phyloP scores from a whole-genome alignment of 2,797 vertebrate species.

The Nannoperca obscura region DNA sequence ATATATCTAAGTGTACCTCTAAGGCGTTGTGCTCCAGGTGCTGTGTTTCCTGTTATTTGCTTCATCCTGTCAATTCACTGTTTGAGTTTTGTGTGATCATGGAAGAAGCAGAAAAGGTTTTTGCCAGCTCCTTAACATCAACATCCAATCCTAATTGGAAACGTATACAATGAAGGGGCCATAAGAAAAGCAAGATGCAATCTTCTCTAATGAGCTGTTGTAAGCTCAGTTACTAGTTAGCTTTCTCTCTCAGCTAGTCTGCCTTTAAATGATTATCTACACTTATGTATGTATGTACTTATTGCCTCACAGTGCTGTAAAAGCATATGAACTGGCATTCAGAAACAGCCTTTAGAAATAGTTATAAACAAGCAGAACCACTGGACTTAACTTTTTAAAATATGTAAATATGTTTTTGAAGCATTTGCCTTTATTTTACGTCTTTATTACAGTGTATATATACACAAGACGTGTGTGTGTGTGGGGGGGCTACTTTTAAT shows the following conservation, averaged over 20 bases:
- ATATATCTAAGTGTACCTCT: not conserved
- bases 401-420: not conserved
- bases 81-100: constrained; percentile 10
- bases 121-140: constrained; percentile 24
- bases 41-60: constrained; percentile 16
- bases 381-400: not conserved
- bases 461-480: not conserved
- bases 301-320: not conserved
- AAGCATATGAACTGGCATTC: not conserved
- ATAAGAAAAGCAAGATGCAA: constrained; percentile 19
- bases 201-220: constrained; percentile 43
- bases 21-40: not conserved
- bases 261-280: not conserved
- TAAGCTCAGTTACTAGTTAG: constrained; percentile 5
- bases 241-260: constrained; percentile 5
- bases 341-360: not conserved
- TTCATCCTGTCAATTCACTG: constrained; percentile 18
- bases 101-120: constrained; percentile 17
- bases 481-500: not conserved
- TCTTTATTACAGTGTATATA: not conserved
- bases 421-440: not conserved
- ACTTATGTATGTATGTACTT: constrained; percentile 1
- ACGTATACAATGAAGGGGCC: not conserved
- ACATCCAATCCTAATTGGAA: constrained; percentile 28
- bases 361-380: not conserved